A percentile compares a stretch with the other conserved stretches of the same genome.
Evolutionary conservation across 2,888 invertebrate species (phyloP).

Genomic region (Drosophila buzzatii): DNA sequence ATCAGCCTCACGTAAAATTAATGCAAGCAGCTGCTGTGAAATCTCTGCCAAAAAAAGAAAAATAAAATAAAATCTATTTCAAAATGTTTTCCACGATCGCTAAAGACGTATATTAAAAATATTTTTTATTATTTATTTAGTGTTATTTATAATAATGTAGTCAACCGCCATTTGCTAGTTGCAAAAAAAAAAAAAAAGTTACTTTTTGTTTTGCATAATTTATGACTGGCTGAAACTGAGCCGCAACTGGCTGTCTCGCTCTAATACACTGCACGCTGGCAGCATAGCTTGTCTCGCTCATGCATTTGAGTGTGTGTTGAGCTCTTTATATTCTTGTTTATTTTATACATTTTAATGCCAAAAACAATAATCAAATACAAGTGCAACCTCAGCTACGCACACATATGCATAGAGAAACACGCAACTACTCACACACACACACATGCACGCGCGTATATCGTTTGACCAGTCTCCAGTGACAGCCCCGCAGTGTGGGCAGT

Average conservation of each 20-base stretch:
- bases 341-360: constrained; percentile 71
- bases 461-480: constrained; percentile 63
- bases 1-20: background rate
- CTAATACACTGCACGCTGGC: background rate
- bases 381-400: constrained; percentile 17
- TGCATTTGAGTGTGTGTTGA: constrained; percentile 18
- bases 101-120: background rate
- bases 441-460: constrained; percentile 10
- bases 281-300: constrained; percentile 43
- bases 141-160: constrained; percentile 38
- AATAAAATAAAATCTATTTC: constrained; percentile 6
- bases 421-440: constrained; percentile 14
- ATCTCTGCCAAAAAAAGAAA: constrained; percentile 17
- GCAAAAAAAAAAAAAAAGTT: constrained; percentile 41
- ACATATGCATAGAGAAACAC: constrained; percentile 6
- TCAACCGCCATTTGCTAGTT: constrained; percentile 72
- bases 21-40: constrained; percentile 12
- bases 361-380: constrained; percentile 61
- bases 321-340: constrained; percentile 55
- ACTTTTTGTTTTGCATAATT: constrained; percentile 63
- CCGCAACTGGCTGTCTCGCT: constrained; percentile 21
- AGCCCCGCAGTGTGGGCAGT: constrained; percentile 63
- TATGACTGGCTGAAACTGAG: constrained; percentile 71
- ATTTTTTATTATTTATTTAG: background rate
- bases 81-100: constrained; percentile 11